Evolutionary conservation across 2,888 invertebrate species (phyloP), one percentile per base, ranked within the genome.

Genomic region (Hetaerina titia): DNA sequence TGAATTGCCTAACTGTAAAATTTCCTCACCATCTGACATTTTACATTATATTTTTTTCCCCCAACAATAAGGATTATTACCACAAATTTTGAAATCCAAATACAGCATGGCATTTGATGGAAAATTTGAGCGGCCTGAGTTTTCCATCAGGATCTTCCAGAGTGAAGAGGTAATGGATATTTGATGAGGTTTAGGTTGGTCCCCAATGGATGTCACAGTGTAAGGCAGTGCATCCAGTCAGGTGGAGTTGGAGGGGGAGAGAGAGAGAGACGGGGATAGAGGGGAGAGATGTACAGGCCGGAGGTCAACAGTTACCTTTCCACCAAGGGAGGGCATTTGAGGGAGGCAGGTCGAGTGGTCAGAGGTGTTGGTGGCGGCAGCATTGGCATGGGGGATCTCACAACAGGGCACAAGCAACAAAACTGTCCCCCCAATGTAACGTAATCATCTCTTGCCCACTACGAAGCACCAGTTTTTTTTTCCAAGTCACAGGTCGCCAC

Each of bases 311-410:
- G 81, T 31, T 92, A 92, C 69, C 74, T 56, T 69, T 92, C 92
- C 69, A 69, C 81, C 31, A n/a, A 90, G 90, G 64, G 90, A 90
- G 90, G 64, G 25, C 22, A 31, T 64, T 25, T 56, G n/a, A 92
- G 92, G 69, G 69, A 81, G 69, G 92, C 92, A 92, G 92, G 92
- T 69, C n/a, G 56, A 92, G 92, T 92, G 92, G 69, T 92, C 92
- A 69, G 92, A 92, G 63, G 92, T 69, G 81, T 19, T 31, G 69
- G 92, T 31, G 92, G 89, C 57, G 63, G n/a, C 64, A 90, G 69
- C 64, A n/a, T 57, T 89, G 90, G 69, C 19, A 56, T 45, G 92
- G 69, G 92, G 69, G 74, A 69, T 92, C 57, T 81, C 81, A 81
- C 81, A 31, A 81, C 69, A 81, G 81, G 81, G 31, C 81, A 57